Evolutionary conservation across 2,888 invertebrate genomes (phyloP).

Genomic region (Alitta virens): DNA sequence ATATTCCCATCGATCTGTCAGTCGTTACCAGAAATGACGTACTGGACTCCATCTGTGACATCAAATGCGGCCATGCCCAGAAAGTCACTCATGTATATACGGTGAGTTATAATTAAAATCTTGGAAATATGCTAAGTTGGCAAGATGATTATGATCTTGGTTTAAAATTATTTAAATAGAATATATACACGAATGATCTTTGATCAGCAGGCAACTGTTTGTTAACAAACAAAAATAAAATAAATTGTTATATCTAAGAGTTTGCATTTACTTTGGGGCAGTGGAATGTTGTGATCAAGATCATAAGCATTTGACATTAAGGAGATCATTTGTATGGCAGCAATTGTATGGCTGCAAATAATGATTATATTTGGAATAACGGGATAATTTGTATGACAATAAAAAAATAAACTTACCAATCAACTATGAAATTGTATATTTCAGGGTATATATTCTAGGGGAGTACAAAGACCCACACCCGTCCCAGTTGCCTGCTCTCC

Average conservation of each 20-base stretch:
- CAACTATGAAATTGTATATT: slow-evolving; percentile 4
- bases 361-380: no score
- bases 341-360: no score
- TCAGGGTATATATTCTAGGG: slow-evolving; percentile 20
- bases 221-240: no score
- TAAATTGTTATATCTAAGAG: no score
- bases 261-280: no score
- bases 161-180: not conserved
- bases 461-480: slow-evolving; percentile 22
- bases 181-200: not conserved
- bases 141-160: not conserved
- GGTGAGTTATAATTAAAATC: slow-evolving; percentile 4
- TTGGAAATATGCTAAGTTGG: not conserved
- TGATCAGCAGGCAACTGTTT: not conserved
- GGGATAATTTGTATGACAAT: no score
- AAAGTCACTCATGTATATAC: slow-evolving; percentile 18
- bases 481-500: slow-evolving; percentile 16
- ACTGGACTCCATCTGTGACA: slow-evolving; percentile 10
- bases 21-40: slow-evolving; percentile 13
- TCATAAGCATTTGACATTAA: no score
- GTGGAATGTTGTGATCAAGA: no score
- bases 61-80: not conserved
- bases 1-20: slow-evolving; percentile 10
- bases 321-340: no score
- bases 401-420: no score